Evolutionary conservation across 2,888 invertebrate species (phyloP), one percentile per base, ranked within the genome.

Genomic region (Agrilus mali): DNA sequence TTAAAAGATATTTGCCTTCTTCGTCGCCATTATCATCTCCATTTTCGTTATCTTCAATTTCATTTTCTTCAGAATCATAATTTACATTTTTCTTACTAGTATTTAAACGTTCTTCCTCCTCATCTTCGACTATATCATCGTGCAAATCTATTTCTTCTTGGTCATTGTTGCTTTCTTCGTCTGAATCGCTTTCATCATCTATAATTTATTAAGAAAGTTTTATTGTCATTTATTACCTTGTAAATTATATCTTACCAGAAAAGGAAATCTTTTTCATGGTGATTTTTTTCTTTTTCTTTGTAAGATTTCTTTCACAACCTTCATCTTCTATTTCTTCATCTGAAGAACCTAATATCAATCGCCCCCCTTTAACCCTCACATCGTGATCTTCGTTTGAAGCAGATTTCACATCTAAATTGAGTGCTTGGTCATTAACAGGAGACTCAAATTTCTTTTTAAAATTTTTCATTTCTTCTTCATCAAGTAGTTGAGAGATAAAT

Each of bases 11-110:
- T 3, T 20, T 36, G 27, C 15, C 38, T 38, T 38, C 44, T 20
- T 53, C 48, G 15, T 47, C 41, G 17, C 43, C 38, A 27, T 10
- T 27, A 27, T 27, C 27, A 4, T 27, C 27, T 33, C 41, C 38
- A 35, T 39, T 38, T 12, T 36, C 37, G 8, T 22, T 38, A 27
- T 36, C 44, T 40, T 57, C 72, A 47, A 75, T 61, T 60, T 88
- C 87, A 65, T 88, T 87, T 65, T 88, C 88, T 61, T 88, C 87
- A 0, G 87, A 88, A 63, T 88, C 87, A 57, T 88, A 88, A 55
- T 82, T 82, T 3, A 84, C 70, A 45, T 62, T 54, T 36, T 53
- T 55, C 8, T 49, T 45, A 33, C 42, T 36, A 15, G 51, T 44
- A 33, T 41, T 42, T 43, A 40, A 42, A 39, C 16, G 43, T 46